phyloP scores from a whole-genome alignment of 2,113 vertebrate genomes.

The Gallinago paraguaiae region DNA sequence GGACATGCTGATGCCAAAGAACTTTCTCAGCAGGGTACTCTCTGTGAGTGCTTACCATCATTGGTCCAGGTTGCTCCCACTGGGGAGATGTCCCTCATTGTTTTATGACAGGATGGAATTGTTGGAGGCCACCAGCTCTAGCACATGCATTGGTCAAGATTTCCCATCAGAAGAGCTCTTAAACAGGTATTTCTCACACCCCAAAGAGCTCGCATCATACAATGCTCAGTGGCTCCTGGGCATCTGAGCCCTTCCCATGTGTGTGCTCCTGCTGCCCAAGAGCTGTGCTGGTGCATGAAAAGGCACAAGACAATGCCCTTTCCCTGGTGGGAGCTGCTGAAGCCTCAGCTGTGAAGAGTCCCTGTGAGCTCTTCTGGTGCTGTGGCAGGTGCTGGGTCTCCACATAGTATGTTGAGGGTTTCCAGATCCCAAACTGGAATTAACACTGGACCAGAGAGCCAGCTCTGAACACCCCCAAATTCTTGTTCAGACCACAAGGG shows the following conservation, averaged over 20 bases:
- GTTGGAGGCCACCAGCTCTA: not conserved
- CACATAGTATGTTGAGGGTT: accelerated
- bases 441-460: not conserved
- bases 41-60: not conserved
- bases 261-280: not conserved
- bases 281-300: not conserved
- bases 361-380: not conserved
- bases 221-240: accelerated
- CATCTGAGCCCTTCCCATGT: not conserved
- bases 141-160: not conserved
- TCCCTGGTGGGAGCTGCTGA: not conserved
- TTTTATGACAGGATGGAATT: not conserved
- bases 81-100: accelerated
- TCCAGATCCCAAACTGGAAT: not conserved
- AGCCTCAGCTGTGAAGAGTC: not conserved
- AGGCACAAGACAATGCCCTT: not conserved
- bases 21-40: not conserved
- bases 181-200: not conserved
- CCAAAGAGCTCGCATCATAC: not conserved
- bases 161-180: not conserved
- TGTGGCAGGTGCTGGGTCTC: not conserved
- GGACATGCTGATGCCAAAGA: not conserved
- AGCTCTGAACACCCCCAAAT: not conserved
- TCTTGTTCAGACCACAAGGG: too few species aligned
- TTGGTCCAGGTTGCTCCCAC: accelerated